Conservation (phyloP, 2,888 invertebrate genomes). For the Hypolimnas misippus region DNA sequence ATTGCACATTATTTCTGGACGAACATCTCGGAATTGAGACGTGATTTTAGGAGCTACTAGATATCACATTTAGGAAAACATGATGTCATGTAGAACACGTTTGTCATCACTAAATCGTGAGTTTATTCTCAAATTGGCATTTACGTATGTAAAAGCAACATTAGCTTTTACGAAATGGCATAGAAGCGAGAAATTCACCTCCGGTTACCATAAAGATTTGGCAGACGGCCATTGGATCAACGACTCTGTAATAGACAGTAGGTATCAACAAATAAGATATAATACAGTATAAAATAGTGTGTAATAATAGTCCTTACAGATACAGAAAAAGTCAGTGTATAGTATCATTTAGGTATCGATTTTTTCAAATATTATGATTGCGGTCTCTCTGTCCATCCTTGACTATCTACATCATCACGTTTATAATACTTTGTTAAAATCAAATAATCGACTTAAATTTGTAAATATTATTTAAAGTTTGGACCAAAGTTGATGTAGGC, state of each 20-base stretch:
- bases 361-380: too few species aligned
- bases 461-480: too few species aligned
- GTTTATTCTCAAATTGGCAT: constrained; percentile 25
- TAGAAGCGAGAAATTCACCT: constrained; percentile 28
- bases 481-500: too few species aligned
- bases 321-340: too few species aligned
- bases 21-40: neutral
- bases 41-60: neutral
- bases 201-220: constrained; percentile 34
- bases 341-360: too few species aligned
- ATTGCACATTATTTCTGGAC: too few species aligned
- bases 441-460: too few species aligned
- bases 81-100: constrained; percentile 5
- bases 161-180: constrained; percentile 21
- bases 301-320: neutral
- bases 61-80: neutral
- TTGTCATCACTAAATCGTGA: constrained; percentile 9
- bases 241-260: constrained; percentile 37
- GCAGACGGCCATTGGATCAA: constrained; percentile 42
- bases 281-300: neutral
- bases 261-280: constrained; percentile 19
- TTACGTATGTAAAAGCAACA: constrained; percentile 23
- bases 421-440: too few species aligned
- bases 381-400: too few species aligned
- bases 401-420: too few species aligned